Evolutionary conservation across 2,888 invertebrate genomes (phyloP), one percentile per base, ranked within the genome.

Genomic region (Neria commutata): DNA sequence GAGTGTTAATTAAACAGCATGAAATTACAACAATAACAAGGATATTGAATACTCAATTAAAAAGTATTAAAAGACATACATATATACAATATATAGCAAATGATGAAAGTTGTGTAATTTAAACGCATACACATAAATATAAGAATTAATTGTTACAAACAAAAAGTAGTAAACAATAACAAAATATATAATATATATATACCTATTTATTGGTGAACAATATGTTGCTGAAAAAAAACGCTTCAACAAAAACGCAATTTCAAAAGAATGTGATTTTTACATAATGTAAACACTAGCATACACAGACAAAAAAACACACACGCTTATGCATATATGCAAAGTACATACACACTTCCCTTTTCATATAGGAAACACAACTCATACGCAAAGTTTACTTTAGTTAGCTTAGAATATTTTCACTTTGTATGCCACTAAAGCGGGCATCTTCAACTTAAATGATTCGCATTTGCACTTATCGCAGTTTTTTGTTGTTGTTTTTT

Each of bases 121-220:
- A 26, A 55, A 40, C 26, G 11, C 25, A 42, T 42, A 42, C 17
- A 42, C 5, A 42, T 42, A 19, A 19, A 42, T 42, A n/a, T 8
- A 37, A 10, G 17, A 48, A 26, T 4, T 14, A 26, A 26, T 26
- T 14, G 23, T 48, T 24, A 24, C 23, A 37, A 37, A 51, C 24
- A n/a, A 48, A 48, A 45, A 26, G 6, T 14, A 40, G 42, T 26
- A 29, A 53, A 53, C n/a, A 40, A 19, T 42, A 19, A 53, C n/a
- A 45, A n/a, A 3, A 34, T 34, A 34, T n/a, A n/a, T 34, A 6
- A n/a, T n/a, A 46, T 10, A 46, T 25, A 23, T 16, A 46, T 47
- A 47, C 24, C 23, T 17, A 47, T 14, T 21, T 17, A n/a, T n/a
- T n/a, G n/a, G n/a, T n/a, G n/a, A n/a, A n/a, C n/a, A n/a, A n/a